A percentile compares a stretch with the other conserved stretches of the same genome.
phyloP scores from a whole-genome alignment of 2,888 invertebrate genomes.

The Acronicta leporina region DNA sequence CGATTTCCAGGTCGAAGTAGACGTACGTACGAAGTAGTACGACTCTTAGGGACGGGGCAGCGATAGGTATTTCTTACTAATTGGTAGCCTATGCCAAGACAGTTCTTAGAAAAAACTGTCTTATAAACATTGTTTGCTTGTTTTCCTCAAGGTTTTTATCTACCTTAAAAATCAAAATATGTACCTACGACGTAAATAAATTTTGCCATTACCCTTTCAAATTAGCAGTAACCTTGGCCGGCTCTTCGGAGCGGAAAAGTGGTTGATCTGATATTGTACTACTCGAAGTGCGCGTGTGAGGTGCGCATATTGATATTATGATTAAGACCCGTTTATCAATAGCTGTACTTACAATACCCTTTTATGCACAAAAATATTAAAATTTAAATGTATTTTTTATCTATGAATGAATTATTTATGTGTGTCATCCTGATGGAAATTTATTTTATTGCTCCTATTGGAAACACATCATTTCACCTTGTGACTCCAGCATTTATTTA shows the following conservation, averaged over 20 bases:
- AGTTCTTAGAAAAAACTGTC: too few relatives aligned
- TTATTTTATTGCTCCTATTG: not conserved
- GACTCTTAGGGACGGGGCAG: too few relatives aligned
- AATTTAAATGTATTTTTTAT: conserved; percentile 29
- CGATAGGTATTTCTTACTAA: too few relatives aligned
- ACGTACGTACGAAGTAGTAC: too few relatives aligned
- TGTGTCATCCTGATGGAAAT: not conserved
- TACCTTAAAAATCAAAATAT: not conserved
- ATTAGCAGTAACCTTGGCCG: conserved; percentile 12
- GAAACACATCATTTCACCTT: not conserved
- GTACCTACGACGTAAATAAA: not conserved
- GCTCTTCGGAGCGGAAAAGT: conserved; percentile 6
- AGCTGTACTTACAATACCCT: not conserved
- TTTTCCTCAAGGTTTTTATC: too few relatives aligned
- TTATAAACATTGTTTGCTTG: too few relatives aligned
- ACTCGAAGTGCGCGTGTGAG: conserved; percentile 6
- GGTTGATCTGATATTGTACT: conserved; percentile 3
- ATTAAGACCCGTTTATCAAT: conserved; percentile 1
- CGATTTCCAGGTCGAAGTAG: too few relatives aligned
- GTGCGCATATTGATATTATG: conserved; percentile 1
- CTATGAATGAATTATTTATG: conserved; percentile 5
- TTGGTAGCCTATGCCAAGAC: too few relatives aligned
- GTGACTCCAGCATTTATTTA: too few relatives aligned
- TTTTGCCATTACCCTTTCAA: conserved; percentile 4
- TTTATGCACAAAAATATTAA: conserved; percentile 1